A percentile compares a stretch with the other conserved stretches of the same genome.
phyloP scores from a whole-genome alignment of 1,140 invertebrate genomes.

The Acromyrmex echinatior region DNA sequence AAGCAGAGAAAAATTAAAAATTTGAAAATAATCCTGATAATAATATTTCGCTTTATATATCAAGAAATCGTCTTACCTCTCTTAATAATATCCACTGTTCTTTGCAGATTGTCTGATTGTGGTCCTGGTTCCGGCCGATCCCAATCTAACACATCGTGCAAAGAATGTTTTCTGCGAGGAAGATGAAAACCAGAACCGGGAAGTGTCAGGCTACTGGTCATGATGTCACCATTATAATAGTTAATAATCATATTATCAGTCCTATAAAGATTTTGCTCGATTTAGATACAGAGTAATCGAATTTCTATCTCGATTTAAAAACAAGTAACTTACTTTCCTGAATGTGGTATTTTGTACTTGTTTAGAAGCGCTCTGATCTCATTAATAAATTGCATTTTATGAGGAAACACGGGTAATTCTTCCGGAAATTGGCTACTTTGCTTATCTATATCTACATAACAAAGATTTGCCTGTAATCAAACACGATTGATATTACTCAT shows the following conservation, averaged over 20 bases:
- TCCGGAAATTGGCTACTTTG: conserved; percentile 97
- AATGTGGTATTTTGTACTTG: conserved; percentile 89
- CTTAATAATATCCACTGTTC: conserved; percentile 93
- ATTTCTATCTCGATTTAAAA: not conserved
- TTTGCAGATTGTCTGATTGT: conserved; percentile 91
- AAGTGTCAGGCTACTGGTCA: conserved; percentile 88
- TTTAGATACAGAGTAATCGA: conserved; percentile 37
- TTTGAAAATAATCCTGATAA: conserved; percentile 40
- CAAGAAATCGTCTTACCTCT: conserved; percentile 86
- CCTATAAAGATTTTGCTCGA: conserved; percentile 76
- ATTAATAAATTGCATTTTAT: conserved; percentile 93
- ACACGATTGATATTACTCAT: not conserved
- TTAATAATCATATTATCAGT: conserved; percentile 87
- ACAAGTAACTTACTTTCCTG: conserved; percentile 82
- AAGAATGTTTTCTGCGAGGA: conserved; percentile 90
- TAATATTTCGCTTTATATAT: conserved; percentile 4
- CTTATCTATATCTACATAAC: conserved; percentile 98
- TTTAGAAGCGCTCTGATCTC: conserved; percentile 94
- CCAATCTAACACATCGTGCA: conserved; percentile 91
- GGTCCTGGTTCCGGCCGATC: conserved; percentile 88
- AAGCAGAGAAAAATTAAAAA: conserved; percentile 50
- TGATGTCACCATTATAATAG: conserved; percentile 86
- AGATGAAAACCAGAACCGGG: conserved; percentile 86
- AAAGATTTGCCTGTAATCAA: conserved; percentile 92
- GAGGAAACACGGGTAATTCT: conserved; percentile 97